Conservation (phyloP, 2,113 vertebrate genomes). For the Sander vitreus region DNA sequence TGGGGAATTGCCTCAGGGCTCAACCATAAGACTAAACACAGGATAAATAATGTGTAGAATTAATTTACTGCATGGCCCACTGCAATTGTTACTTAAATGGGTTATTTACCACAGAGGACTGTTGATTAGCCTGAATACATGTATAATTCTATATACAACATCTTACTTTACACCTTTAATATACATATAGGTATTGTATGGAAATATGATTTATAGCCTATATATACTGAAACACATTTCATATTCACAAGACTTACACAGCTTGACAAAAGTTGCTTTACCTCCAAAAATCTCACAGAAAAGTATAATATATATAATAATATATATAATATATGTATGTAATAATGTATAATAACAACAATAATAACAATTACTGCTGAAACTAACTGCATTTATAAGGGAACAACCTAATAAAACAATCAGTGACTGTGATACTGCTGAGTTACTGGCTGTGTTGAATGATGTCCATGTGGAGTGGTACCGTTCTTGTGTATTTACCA, state of each 20-base stretch:
- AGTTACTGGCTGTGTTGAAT: not conserved
- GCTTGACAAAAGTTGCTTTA: constrained; percentile 11
- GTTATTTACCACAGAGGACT: not conserved
- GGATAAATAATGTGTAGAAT: not conserved
- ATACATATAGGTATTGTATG: constrained; percentile 23
- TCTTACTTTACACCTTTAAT: constrained; percentile 34
- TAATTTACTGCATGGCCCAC: not conserved
- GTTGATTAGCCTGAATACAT: constrained; percentile 26
- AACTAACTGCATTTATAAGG: not conserved
- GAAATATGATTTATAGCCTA: constrained; percentile 57
- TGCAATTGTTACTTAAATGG: not conserved
- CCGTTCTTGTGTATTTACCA: not conserved
- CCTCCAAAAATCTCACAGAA: not conserved
- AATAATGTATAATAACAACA: not conserved
- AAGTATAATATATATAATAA: too few species aligned
- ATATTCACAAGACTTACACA: constrained; percentile 13
- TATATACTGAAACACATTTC: constrained; percentile 41
- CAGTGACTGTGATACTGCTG: not conserved
- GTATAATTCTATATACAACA: constrained; percentile 25
- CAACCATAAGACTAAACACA: not conserved
- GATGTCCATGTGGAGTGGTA: not conserved
- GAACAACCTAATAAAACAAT: not conserved
- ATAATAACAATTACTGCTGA: not conserved
- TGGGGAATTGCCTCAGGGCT: not conserved
- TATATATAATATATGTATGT: too few species aligned